Evolutionary conservation across 2,113 vertebrate species (phyloP), one percentile per base, ranked within the genome.

Genomic region (Corythaeola cristata): DNA sequence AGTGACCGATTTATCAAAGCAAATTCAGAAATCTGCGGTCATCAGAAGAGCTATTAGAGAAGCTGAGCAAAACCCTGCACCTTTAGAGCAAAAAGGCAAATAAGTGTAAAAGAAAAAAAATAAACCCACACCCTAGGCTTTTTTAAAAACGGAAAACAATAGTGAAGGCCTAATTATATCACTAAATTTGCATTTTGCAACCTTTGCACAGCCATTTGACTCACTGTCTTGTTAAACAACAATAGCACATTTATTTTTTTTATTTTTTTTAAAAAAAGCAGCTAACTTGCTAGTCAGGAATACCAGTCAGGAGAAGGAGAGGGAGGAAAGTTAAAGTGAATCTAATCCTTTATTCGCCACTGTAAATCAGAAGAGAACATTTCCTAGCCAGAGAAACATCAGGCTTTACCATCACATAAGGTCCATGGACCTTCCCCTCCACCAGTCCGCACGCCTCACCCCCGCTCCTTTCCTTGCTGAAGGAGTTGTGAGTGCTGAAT

Each of bases 101-200:
- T 80, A 84, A 86, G 62, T 4, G 6, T 9, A 11, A 47, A 63
- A 53, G 74, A 79, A 60, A 49, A 28, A 44, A 37, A 35, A 27
- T 9, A 33, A 15, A 17, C 41, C 41, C 41, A 44, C 2, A 56
- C 19, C 7, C 13, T 32, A 35, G 14, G 28, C 33, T 68, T 68
- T 91, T 96, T 87, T n/a, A 30, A 89, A 94, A 84, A 8, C 67
- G n/a, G 63, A 82, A 96, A 96, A 95, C 64, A 93, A 92, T 78
- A 92, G 44, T 2, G 6, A 50, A 62, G 67, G 9, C 41, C 80
- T 95, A 96, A 95, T 95, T 95, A 88, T 92, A 97, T 82, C 89
- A 50, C 73, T 37, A 37, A 37, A 97, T 95, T 97, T 95, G 92
- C 97, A 97, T 95, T 89, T 79, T 79, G 79, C 73, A 95, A 53